These are phyloP conservation scores for Sarcophaga rosellei DNA, from an alignment of 2,888 invertebrate species.

Conservation along the genomic window DNA sequence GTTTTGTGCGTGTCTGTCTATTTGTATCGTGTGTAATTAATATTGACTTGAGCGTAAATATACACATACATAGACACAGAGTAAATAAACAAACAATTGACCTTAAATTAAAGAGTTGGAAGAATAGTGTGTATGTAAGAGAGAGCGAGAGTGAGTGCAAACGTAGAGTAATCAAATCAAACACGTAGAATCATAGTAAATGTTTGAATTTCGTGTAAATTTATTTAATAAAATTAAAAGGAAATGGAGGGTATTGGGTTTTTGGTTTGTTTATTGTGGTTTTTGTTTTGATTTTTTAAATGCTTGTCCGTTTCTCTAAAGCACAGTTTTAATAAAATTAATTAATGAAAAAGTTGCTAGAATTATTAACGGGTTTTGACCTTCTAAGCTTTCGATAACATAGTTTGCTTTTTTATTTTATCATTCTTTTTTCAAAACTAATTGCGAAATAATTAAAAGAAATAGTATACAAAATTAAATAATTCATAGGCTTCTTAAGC, in stretches of 20 bases:
- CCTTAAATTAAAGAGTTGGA: background rate
- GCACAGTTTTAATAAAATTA: too few relatives aligned
- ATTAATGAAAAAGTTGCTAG: too few relatives aligned
- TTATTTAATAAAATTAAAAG: background rate
- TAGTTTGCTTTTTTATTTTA: too few relatives aligned
- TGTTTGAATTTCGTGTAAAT: background rate
- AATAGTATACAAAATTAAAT: too few relatives aligned
- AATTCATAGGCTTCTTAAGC: too few relatives aligned
- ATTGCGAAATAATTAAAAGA: too few relatives aligned
- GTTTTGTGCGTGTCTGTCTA: background rate
- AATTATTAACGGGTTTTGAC: too few relatives aligned
- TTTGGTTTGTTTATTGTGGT: background rate
- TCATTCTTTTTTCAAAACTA: too few relatives aligned
- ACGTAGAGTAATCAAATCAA: background rate
- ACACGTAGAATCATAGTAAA: background rate
- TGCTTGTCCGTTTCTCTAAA: background rate
- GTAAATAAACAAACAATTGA: background rate
- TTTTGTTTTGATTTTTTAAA: background rate
- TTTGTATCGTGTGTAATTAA: constrained; percentile 2
- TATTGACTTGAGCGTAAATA: background rate
- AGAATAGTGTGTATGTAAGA: background rate
- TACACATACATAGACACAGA: background rate
- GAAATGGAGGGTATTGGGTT: background rate
- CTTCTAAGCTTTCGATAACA: too few relatives aligned
- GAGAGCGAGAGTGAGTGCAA: background rate